Evolutionary conservation across 2,113 vertebrate genomes (phyloP).

Genomic region (Parus major): DNA sequence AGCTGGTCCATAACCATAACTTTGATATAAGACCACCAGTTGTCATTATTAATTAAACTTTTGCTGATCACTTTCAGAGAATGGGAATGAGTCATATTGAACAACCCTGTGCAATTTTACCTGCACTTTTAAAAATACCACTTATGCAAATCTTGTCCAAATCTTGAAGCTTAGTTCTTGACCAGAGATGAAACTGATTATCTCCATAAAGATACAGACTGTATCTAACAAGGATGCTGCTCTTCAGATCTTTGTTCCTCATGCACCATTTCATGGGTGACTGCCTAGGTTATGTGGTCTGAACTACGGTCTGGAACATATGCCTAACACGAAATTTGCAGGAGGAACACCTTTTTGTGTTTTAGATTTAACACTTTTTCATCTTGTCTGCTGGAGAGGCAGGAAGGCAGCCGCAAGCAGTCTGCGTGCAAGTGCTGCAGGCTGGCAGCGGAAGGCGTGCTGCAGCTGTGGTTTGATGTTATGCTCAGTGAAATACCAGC

Average conservation of each 20-base stretch:
- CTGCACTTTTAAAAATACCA: neutral
- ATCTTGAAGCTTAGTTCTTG: neutral
- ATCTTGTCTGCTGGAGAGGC: neutral
- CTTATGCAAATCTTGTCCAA: neutral
- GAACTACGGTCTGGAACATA: neutral
- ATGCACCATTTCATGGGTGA: neutral
- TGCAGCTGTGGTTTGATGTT: constrained; percentile 46
- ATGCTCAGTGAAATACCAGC: neutral
- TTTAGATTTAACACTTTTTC: neutral
- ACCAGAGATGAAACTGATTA: neutral
- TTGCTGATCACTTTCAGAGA: neutral
- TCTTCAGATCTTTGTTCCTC: neutral
- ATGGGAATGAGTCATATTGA: neutral
- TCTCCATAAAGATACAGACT: neutral
- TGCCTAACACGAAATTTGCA: neutral
- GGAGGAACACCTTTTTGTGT: neutral
- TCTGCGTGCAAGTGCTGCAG: neutral
- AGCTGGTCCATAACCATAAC: neutral
- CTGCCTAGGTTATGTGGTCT: neutral
- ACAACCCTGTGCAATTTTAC: neutral
- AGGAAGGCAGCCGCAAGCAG: constrained; percentile 33
- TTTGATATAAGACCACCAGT: neutral
- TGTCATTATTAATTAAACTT: neutral
- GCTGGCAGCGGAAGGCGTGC: constrained; percentile 30
- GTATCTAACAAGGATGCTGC: neutral